Evolutionary conservation across 2,888 invertebrate species (phyloP), one percentile per base, ranked within the genome.

Genomic region (Leuctra nigra): DNA sequence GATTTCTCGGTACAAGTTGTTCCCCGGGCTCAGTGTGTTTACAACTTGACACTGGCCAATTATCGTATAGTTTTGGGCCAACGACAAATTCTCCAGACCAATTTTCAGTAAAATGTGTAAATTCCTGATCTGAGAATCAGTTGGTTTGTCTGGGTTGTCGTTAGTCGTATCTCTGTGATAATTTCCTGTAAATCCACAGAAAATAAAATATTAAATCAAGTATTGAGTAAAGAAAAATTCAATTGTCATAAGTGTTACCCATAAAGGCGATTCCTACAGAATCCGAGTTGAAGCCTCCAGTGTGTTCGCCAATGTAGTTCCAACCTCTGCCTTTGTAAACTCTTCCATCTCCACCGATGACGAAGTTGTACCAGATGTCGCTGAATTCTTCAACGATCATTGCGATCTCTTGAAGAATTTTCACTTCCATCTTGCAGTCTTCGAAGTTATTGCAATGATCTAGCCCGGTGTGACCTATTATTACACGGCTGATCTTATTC

Each of bases 311-410:
- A 3, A 18, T 35, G 33, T 18, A 29, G 41, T 65, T 62, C 70
- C 70, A 70, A 11, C 67, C 68, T 14, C 69, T 60, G 1, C 66
- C 70, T 47, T 66, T 66, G 56, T 68, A 70, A 7, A 68, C 68
- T 4, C 61, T 47, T 0, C 70, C 69, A 54, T 70, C 69, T 18
- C 66, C 68, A 1, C 69, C 69, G 25, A 70, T 63, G 18, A 70
- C 59, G 54, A 67, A 70, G 56, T 66, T 70, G 56, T 68, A 68
- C 6, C 62, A 63, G 41, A 64, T 64, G 39, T 64, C 64, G 7
- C 16, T n/a, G 38, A 38, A 50, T 7, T 36, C 14, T 24, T 38
- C 11, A 11, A 23, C 20, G 22, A 14, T 11, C 24, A 50, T 48
- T 25, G 48, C 50, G 4, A 7, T 20, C 20, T 38, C 18, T 50